phyloP scores from a whole-genome alignment of 2,113 vertebrate species.

The Nasalis larvatus region DNA sequence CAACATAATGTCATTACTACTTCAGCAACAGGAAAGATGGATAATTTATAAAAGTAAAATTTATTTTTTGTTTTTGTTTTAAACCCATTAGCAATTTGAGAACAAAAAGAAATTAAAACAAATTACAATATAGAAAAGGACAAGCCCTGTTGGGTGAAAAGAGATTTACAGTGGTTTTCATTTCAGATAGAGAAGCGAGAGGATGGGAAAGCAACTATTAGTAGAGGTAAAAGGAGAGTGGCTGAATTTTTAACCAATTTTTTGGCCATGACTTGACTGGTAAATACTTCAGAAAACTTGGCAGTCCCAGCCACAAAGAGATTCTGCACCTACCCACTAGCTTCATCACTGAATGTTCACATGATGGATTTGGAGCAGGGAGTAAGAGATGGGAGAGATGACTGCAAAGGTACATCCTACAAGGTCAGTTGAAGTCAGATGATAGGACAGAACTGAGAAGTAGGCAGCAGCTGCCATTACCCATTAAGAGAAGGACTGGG shows the following conservation, averaged over 20 bases:
- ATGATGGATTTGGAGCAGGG: neutral
- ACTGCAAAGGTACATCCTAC: no score
- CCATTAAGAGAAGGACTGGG: neutral
- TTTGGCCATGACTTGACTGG: neutral
- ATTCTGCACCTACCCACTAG: neutral
- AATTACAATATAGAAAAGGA: neutral
- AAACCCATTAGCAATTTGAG: neutral
- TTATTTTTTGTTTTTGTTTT: neutral
- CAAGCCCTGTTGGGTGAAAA: neutral
- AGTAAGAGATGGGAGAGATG: neutral
- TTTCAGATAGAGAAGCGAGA: neutral
- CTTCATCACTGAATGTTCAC: neutral
- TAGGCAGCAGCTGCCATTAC: neutral
- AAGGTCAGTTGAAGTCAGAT: neutral
- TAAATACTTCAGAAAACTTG: neutral
- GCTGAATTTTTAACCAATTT: neutral
- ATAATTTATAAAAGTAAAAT: neutral
- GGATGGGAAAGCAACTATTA: neutral
- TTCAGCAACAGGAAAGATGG: neutral
- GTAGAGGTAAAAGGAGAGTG: neutral
- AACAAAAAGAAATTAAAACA: neutral
- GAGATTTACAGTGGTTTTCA: neutral
- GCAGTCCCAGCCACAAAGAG: neutral
- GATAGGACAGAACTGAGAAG: neutral
- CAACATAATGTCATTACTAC: neutral